Evolutionary conservation across 2,797 vertebrate species (phyloP).

Genomic region (Xenentodon cancila): DNA sequence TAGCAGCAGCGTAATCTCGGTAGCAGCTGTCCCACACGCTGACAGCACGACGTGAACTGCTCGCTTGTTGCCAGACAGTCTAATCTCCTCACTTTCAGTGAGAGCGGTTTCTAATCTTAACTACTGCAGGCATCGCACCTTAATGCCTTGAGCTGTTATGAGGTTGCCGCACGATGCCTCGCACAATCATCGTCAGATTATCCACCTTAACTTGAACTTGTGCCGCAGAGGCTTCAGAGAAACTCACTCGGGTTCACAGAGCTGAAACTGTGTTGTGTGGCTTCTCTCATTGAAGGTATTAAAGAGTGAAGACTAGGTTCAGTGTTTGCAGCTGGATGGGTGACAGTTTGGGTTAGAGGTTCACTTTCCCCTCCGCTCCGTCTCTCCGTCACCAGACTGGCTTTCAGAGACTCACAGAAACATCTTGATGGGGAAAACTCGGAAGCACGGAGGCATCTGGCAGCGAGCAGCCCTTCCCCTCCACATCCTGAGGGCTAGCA

Average conservation of each 20-base stretch:
- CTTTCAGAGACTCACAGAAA: conserved; percentile 66
- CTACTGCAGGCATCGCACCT: conserved; percentile 7
- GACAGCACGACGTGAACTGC: conserved; percentile 5
- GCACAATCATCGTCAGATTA: conserved; percentile 37
- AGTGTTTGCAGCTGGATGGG: conserved; percentile 68
- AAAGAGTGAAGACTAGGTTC: conserved; percentile 52
- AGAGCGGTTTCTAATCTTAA: conserved; percentile 9
- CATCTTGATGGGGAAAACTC: conserved; percentile 62
- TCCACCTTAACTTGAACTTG: conserved; percentile 23
- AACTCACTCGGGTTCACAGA: conserved; percentile 26
- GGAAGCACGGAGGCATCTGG: conserved; percentile 71
- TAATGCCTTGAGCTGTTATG: background rate
- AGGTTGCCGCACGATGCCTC: background rate
- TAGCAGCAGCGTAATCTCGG: conserved; percentile 54
- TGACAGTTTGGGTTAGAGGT: conserved; percentile 71
- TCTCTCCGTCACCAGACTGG: conserved; percentile 32
- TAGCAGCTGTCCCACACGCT: conserved; percentile 44
- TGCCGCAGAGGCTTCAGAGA: conserved; percentile 35
- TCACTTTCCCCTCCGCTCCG: conserved; percentile 51
- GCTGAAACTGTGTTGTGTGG: conserved; percentile 29
- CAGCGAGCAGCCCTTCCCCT: conserved; percentile 57
- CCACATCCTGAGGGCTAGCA: conserved; percentile 78
- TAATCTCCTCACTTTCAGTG: conserved; percentile 53
- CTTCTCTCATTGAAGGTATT: conserved; percentile 27
- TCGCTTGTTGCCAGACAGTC: conserved; percentile 10